Percentiles rank a stretch among this genome's conserved stretches.
Evolutionary conservation across 2,797 vertebrate genomes (phyloP).

Genomic region (Hippoglossus hippoglossus): DNA sequence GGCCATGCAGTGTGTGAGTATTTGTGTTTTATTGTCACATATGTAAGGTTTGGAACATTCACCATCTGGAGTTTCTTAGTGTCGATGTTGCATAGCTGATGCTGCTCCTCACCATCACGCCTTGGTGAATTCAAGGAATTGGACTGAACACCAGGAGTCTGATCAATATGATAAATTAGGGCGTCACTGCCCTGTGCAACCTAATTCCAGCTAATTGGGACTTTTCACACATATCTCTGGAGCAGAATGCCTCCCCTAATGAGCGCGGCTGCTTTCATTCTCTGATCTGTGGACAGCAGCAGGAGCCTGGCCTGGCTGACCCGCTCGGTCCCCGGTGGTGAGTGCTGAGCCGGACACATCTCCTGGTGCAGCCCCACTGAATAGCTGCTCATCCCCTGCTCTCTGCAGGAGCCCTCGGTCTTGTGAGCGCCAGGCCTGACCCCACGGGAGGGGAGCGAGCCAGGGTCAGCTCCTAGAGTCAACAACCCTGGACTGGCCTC

Average conservation of each 20-base stretch:
- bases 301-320: conserved; percentile 71
- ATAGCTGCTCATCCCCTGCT: conserved; percentile 75
- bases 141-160: conserved; percentile 38
- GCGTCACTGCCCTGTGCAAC: conserved; percentile 42
- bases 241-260: conserved; percentile 70
- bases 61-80: conserved; percentile 44
- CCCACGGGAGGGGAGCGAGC: conserved; percentile 50
- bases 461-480: conserved; percentile 79
- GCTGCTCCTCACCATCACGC: conserved; percentile 17
- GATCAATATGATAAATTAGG: conserved; percentile 75
- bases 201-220: conserved; percentile 83
- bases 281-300: conserved; percentile 67
- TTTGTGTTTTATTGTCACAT: conserved; percentile 13
- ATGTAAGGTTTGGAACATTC: conserved; percentile 2
- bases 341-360: conserved; percentile 65
- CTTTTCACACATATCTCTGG: conserved; percentile 76
- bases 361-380: conserved; percentile 59
- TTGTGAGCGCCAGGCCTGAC: conserved; percentile 71
- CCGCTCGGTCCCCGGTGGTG: conserved; percentile 72
- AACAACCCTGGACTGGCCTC: conserved; percentile 69
- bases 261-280: conserved; percentile 65
- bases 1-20: not conserved
- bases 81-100: conserved; percentile 44
- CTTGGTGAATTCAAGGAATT: conserved; percentile 56
- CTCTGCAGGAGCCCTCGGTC: conserved; percentile 67